phyloP scores from a whole-genome alignment of 1,140 invertebrate species.

The Centruroides vittatus region DNA sequence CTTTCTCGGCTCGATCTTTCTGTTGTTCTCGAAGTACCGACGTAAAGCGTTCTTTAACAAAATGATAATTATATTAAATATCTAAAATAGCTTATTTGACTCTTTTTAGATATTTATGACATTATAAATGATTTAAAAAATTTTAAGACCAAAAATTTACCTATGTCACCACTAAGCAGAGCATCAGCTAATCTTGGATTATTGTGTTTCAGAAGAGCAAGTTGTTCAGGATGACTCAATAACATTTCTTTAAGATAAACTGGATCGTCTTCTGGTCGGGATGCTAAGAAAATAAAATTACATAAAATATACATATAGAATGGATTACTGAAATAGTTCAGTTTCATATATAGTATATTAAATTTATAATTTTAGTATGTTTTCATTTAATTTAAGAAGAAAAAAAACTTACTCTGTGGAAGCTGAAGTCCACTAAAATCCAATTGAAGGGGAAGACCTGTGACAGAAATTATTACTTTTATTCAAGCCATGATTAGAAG shows the following conservation, averaged over 20 bases:
- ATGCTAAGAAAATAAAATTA: background rate
- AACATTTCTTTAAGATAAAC: slow-evolving; percentile 78
- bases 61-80: background rate
- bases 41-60: slow-evolving; percentile 55
- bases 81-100: background rate
- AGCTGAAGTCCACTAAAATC: slow-evolving; percentile 77
- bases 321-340: no score
- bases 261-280: slow-evolving; percentile 50
- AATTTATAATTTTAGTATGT: no score
- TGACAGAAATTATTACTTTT: no score
- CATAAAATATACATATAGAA: no score
- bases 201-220: slow-evolving; percentile 80
- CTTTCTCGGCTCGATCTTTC: slow-evolving; percentile 56
- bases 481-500: no score
- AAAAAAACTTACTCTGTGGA: slow-evolving; percentile 37
- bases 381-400: background rate
- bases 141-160: slow-evolving; percentile 25
- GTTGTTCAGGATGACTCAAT: slow-evolving; percentile 76
- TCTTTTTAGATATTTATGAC: no score
- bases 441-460: slow-evolving; percentile 33
- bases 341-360: no score
- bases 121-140: no score
- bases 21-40: slow-evolving; percentile 60
- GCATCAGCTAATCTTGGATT: slow-evolving; percentile 86
- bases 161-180: slow-evolving; percentile 61